Evolutionary conservation across 1,140 invertebrate species (phyloP).

Genomic region (Frieseomelitta varia): DNA sequence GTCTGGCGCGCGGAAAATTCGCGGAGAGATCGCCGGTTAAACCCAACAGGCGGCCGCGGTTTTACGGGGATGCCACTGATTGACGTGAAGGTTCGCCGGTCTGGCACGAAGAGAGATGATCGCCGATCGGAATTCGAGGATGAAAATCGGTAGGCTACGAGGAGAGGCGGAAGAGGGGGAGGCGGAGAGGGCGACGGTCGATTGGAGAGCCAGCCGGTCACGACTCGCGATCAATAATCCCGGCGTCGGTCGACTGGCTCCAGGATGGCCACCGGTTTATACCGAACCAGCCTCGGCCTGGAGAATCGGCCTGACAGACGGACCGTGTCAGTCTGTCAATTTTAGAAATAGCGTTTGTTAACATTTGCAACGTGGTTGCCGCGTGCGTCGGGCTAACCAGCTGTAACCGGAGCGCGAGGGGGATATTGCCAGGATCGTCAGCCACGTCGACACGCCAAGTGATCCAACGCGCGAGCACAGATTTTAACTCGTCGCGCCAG

Average conservation of each 20-base stretch:
- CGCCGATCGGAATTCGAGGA: not conserved
- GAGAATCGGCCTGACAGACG: not conserved
- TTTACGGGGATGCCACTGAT: not conserved
- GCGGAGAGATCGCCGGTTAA: not conserved
- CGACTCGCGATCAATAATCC: not conserved
- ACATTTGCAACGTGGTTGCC: not conserved
- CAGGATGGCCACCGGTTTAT: slow-evolving; percentile 22
- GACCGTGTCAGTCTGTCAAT: slow-evolving; percentile 22
- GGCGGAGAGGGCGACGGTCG: not conserved
- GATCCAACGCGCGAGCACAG: not conserved
- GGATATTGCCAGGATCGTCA: not conserved
- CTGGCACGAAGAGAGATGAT: not conserved
- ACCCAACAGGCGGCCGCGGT: not conserved
- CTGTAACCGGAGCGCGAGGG: not conserved
- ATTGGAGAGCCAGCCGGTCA: slow-evolving; percentile 5
- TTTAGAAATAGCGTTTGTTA: slow-evolving; percentile 15
- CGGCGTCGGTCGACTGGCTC: not conserved
- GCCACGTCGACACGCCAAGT: not conserved
- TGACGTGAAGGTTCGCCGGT: slow-evolving; percentile 2
- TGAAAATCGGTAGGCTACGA: slow-evolving; percentile 6
- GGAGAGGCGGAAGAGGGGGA: too few species aligned
- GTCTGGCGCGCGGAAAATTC: not conserved
- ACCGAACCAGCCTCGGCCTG: not conserved
- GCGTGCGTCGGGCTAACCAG: slow-evolving; percentile 19
- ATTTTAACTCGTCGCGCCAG: not conserved